Evolutionary conservation across 2,888 invertebrate species (phyloP).

Genomic region (Venusia cambrica): DNA sequence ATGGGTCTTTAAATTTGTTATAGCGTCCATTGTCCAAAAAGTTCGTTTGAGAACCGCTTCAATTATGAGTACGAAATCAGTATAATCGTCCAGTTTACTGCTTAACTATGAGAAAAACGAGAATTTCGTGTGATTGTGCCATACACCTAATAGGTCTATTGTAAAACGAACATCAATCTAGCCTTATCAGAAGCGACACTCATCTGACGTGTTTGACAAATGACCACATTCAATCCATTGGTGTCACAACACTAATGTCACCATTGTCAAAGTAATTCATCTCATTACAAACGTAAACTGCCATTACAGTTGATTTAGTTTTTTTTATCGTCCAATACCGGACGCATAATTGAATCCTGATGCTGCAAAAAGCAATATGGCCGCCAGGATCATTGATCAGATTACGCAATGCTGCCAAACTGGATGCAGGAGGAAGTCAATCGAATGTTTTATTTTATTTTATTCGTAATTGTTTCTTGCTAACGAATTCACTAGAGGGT

Average conservation of each 20-base stretch:
- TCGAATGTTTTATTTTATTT: slow-evolving; percentile 57
- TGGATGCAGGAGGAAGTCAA: slow-evolving; percentile 63
- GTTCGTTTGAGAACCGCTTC: slow-evolving; percentile 77
- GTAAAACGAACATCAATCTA: slow-evolving; percentile 18
- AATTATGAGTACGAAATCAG: slow-evolving; percentile 76
- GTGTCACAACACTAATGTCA: slow-evolving; percentile 39
- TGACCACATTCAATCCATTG: slow-evolving; percentile 38
- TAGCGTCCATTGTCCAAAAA: slow-evolving; percentile 76
- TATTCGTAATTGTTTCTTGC: slow-evolving; percentile 16
- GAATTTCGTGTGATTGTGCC: slow-evolving; percentile 67
- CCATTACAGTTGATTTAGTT: slow-evolving; percentile 46
- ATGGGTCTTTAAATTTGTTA: slow-evolving; percentile 65
- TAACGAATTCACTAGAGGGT: slow-evolving; percentile 14
- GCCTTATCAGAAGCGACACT: slow-evolving; percentile 19
- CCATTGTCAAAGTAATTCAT: slow-evolving; percentile 45
- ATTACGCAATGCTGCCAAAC: slow-evolving; percentile 76
- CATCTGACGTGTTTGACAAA: slow-evolving; percentile 32
- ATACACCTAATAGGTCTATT: slow-evolving; percentile 24
- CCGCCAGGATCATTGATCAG: slow-evolving; percentile 71
- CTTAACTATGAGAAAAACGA: slow-evolving; percentile 76
- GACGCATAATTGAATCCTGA: slow-evolving; percentile 68
- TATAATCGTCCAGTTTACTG: slow-evolving; percentile 73
- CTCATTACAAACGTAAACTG: slow-evolving; percentile 47
- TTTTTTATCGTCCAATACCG: slow-evolving; percentile 51
- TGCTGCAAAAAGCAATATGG: slow-evolving; percentile 58